These are phyloP conservation scores for Rhipidura dahli DNA, from an alignment of 2,113 vertebrate species.

Conservation along the genomic window DNA sequence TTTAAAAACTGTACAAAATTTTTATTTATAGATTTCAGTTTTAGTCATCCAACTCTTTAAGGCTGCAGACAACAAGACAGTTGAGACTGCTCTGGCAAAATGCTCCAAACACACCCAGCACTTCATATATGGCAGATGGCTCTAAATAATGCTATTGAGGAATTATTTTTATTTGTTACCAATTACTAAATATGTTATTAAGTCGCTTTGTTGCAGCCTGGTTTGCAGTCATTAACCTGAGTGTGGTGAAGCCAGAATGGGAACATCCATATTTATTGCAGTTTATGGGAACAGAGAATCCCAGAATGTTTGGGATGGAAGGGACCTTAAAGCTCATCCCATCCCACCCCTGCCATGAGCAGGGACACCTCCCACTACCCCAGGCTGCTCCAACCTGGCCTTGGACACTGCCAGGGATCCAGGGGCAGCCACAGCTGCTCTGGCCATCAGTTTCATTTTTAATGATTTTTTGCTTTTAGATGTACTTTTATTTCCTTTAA, in stretches of 20 bases:
- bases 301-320: not conserved
- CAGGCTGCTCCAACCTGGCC: not conserved
- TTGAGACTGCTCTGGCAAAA: constrained; percentile 25
- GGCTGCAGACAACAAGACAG: constrained; percentile 34
- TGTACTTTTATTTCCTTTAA: not conserved
- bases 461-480: not conserved
- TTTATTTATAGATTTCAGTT: constrained; percentile 25
- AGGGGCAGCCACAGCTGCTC: not conserved
- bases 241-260: not conserved
- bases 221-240: not conserved
- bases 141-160: not conserved
- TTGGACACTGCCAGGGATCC: not conserved
- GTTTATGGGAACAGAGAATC: not conserved
- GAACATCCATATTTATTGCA: not conserved
- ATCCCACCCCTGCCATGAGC: not conserved
- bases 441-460: not conserved
- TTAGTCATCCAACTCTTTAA: constrained; percentile 21
- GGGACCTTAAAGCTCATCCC: not conserved
- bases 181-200: not conserved
- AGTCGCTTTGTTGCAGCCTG: not conserved
- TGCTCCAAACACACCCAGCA: not conserved
- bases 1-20: constrained; percentile 11
- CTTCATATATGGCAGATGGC: constrained; percentile 8
- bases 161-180: not conserved
- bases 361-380: rapidly evolving